phyloP scores from a whole-genome alignment of 1,140 invertebrate genomes.

The Nasonia giraulti region DNA sequence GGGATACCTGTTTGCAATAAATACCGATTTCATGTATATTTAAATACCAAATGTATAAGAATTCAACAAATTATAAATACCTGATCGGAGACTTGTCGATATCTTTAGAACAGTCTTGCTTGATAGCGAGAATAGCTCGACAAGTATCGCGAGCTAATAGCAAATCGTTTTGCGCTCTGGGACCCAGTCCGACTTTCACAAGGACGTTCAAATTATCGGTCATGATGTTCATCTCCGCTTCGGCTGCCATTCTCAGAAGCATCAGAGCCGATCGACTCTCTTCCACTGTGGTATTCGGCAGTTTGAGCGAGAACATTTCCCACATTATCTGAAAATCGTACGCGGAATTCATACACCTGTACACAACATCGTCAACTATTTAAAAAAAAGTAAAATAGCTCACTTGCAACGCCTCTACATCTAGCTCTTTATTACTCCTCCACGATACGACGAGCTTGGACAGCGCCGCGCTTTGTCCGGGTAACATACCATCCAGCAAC shows the following conservation, averaged over 20 bases:
- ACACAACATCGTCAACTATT: not conserved
- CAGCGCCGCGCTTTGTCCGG: conserved; percentile 82
- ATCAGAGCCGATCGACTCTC: conserved; percentile 83
- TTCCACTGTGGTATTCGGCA: conserved; percentile 79
- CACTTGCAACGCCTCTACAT: conserved; percentile 71
- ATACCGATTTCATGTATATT: conserved; percentile 23
- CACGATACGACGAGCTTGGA: conserved; percentile 83
- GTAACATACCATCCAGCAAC: conserved; percentile 76
- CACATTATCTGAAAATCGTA: conserved; percentile 81
- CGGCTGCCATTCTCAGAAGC: conserved; percentile 83
- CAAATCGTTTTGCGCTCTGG: conserved; percentile 73
- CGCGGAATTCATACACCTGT: conserved; percentile 14
- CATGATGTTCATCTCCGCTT: conserved; percentile 74
- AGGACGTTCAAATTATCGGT: conserved; percentile 77
- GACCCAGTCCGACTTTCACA: conserved; percentile 76
- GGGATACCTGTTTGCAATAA: conserved; percentile 65
- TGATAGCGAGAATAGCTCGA: conserved; percentile 76
- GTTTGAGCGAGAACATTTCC: conserved; percentile 87
- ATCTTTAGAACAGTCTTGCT: conserved; percentile 57
- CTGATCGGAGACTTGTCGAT: conserved; percentile 58
- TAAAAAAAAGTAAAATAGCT: conserved; percentile 13
- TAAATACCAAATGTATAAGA: conserved; percentile 22
- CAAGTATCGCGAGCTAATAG: conserved; percentile 78
- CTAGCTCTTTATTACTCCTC: conserved; percentile 78
- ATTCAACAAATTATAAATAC: conserved; percentile 46